phyloP scores from a whole-genome alignment of 2,888 invertebrate species.

The Leptopilina syphax region DNA sequence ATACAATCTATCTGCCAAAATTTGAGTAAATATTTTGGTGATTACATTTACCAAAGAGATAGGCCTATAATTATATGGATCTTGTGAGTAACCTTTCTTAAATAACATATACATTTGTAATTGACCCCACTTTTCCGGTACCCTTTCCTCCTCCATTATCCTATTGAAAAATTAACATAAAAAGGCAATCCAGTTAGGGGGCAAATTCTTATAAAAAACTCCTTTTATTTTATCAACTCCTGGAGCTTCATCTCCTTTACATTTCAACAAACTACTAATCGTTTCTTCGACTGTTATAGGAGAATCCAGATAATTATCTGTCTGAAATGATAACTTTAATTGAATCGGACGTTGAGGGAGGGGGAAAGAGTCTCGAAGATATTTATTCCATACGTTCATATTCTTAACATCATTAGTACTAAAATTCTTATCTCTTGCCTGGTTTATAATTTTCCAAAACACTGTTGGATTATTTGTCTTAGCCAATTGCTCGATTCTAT shows the following conservation, averaged over 20 bases:
- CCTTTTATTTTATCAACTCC: neutral
- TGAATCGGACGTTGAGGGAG: neutral
- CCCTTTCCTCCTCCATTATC: slow-evolving; percentile 7
- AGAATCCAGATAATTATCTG: neutral
- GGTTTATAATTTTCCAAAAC: neutral
- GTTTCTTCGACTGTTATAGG: neutral
- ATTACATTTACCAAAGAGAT: slow-evolving; percentile 23
- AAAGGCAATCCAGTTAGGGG: slow-evolving; percentile 11
- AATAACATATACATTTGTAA: slow-evolving; percentile 20
- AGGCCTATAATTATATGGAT: slow-evolving; percentile 14
- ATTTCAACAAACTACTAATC: neutral
- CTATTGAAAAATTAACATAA: neutral
- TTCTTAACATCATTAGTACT: neutral
- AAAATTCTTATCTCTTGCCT: neutral
- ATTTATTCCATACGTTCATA: neutral
- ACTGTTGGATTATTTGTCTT: neutral
- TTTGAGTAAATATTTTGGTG: slow-evolving; percentile 17
- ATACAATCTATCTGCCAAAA: neutral
- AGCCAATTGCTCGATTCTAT: neutral
- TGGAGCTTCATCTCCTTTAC: neutral
- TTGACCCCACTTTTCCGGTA: slow-evolving; percentile 11
- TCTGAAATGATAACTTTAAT: neutral
- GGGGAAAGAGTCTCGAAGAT: neutral
- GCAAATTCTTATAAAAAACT: slow-evolving; percentile 26
- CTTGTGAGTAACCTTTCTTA: slow-evolving; percentile 16